Evolutionary conservation across 2,888 invertebrate species (phyloP).

Genomic region (Dichetophora obliterata): DNA sequence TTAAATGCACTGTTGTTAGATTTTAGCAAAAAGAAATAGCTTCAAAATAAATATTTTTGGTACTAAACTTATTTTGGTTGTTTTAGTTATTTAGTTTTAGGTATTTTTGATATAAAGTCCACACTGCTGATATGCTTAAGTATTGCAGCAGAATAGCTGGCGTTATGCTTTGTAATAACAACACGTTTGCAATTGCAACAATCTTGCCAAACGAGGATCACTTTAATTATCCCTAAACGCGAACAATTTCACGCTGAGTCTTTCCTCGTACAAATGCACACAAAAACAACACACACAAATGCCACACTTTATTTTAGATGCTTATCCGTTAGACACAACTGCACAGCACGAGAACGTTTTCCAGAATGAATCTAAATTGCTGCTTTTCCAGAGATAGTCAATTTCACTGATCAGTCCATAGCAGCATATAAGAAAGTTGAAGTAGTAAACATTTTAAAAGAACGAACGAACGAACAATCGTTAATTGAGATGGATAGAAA

Average conservation of each 20-base stretch:
- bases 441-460: slow-evolving; percentile 2
- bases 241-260: slow-evolving; percentile 7
- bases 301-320: background rate
- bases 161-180: background rate
- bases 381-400: slow-evolving; percentile 29
- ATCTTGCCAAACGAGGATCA: background rate
- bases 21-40: background rate
- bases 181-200: background rate
- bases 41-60: background rate
- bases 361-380: slow-evolving; percentile 33
- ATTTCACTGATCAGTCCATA: slow-evolving; percentile 20
- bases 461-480: slow-evolving; percentile 29
- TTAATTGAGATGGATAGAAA: slow-evolving; percentile 15
- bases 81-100: too few relatives aligned
- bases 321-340: slow-evolving; percentile 28
- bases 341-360: slow-evolving; percentile 31
- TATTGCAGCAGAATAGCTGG: background rate
- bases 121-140: too few relatives aligned
- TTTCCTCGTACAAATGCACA: background rate
- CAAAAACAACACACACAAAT: background rate
- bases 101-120: background rate
- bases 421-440: slow-evolving; percentile 24
- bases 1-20: background rate
- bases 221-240: slow-evolving; percentile 26
- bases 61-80: background rate